Percentiles rank a stretch among this genome's conserved stretches.
Conservation (phyloP, 2,888 invertebrate genomes). For the Stegana nigrithorax region DNA sequence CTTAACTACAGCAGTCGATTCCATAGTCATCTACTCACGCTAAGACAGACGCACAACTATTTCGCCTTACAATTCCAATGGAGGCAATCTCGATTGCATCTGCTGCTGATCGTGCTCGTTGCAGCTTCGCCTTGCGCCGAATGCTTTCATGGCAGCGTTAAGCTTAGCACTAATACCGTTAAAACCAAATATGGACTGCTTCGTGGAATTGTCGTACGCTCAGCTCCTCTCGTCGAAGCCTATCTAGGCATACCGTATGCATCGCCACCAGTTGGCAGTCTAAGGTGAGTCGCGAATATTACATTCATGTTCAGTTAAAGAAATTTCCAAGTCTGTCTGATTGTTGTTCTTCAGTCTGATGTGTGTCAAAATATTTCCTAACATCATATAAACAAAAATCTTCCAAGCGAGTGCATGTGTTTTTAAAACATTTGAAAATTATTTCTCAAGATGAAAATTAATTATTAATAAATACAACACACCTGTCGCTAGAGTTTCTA, state of each 20-base stretch:
- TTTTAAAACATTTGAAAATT: neutral
- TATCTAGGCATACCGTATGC: conserved; percentile 95
- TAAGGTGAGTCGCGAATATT: conserved; percentile 74
- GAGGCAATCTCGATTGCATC: too few relatives aligned
- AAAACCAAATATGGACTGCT: conserved; percentile 91
- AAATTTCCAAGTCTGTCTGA: neutral
- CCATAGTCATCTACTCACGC: neutral
- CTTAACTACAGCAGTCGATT: neutral
- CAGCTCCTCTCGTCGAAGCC: conserved; percentile 84
- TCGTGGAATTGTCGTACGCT: conserved; percentile 85
- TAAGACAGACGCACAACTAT: too few relatives aligned
- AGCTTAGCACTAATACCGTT: conserved; percentile 76
- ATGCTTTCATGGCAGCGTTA: conserved; percentile 65
- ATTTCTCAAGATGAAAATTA: neutral
- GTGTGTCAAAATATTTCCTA: neutral
- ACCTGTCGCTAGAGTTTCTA: conserved; percentile 42
- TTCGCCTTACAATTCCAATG: too few relatives aligned
- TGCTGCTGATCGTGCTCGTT: conserved; percentile 53
- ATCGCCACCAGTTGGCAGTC: conserved; percentile 87
- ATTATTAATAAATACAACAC: conserved; percentile 34
- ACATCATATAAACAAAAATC: neutral
- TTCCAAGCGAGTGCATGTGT: neutral
- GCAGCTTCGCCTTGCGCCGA: conserved; percentile 57
- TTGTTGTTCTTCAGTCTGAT: neutral
- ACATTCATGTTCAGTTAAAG: too few relatives aligned